phyloP scores from a whole-genome alignment of 2,888 invertebrate genomes.

The Cosmia pyralina region DNA sequence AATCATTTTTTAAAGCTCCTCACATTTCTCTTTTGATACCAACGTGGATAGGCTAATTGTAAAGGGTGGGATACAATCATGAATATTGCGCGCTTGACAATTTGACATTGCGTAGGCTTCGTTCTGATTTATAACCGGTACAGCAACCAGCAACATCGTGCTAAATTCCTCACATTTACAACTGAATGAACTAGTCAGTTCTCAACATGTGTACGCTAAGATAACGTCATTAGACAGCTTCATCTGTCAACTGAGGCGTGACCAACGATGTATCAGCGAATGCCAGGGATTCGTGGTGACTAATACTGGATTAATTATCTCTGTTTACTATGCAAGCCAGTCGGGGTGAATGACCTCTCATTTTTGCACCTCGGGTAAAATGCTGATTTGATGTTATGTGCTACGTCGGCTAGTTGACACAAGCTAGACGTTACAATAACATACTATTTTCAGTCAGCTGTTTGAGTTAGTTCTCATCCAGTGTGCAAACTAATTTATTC shows the following conservation, averaged over 20 bases:
- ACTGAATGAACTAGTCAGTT: constrained; percentile 47
- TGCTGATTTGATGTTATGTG: constrained; percentile 37
- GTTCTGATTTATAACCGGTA: constrained; percentile 53
- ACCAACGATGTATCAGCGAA: constrained; percentile 49
- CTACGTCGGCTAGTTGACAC: constrained; percentile 32
- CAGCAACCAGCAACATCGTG: constrained; percentile 15
- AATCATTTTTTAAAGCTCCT: constrained; percentile 49
- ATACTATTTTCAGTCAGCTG: constrained; percentile 51
- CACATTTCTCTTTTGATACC: constrained; percentile 35
- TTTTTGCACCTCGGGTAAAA: constrained; percentile 42
- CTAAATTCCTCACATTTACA: constrained; percentile 53
- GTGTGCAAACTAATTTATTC: constrained; percentile 59
- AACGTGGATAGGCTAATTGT: constrained; percentile 56
- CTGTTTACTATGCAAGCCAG: constrained; percentile 35
- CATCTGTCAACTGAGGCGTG: constrained; percentile 54
- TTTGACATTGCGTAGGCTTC: constrained; percentile 54
- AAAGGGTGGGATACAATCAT: constrained; percentile 54
- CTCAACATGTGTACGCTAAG: constrained; percentile 38
- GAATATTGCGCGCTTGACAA: constrained; percentile 54
- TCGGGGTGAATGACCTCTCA: constrained; percentile 31
- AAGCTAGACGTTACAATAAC: constrained; percentile 47
- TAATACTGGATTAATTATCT: constrained; percentile 57
- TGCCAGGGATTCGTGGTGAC: constrained; percentile 35
- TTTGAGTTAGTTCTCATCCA: constrained; percentile 53
- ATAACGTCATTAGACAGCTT: constrained; percentile 61